Evolutionary conservation across 2,888 invertebrate species (phyloP), one percentile per base, ranked within the genome.

Genomic region (Drosophila paramelanica): DNA sequence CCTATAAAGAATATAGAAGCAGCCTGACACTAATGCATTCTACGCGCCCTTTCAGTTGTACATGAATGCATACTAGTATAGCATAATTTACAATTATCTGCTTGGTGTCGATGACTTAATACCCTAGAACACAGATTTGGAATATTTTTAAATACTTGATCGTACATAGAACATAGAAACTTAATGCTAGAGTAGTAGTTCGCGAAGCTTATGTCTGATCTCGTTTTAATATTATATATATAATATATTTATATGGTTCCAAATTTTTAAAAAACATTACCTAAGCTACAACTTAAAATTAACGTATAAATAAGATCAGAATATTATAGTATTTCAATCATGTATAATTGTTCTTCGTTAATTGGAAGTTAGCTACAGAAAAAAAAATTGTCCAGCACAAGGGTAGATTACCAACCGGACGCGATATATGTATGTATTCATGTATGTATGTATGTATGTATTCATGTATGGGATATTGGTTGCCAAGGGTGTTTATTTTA

Each of bases 401-500:
- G 68, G 57, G 49, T 67, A 69, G 55, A 42, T 47, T 42, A 43
- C 53, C 51, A 75, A 25, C 46, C 46, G 41, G 45, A 57, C 46
- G 51, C 45, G 38, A 43, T 33, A 47, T 25, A 25, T 14, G 31
- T 25, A 39, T 41, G 50, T 20, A 20, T 2, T 3, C 3, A 23
- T 23, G 23, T 23, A 23, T 23, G 23, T 23, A 45, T 27, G 39
- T 27, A 39, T 17, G 17, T 33, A 11, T 50, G 43, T 51, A 39
- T 33, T 27, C 17, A 31, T 46, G 46, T 64, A 38, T 52, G 64
- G 79, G 77, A 77, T 83, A 80, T 84, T 70, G 81, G 81, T 81
- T 87, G 88, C 84, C 85, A 87, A 81, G 88, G 81, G 81, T 78
- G 81, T 81, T 87, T 74, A 62, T 58, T 69, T 64, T 69, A 75